Percentiles rank a stretch among this genome's conserved stretches.
phyloP scores from a whole-genome alignment of 2,113 vertebrate genomes.

The Daubentonia madagascariensis region DNA sequence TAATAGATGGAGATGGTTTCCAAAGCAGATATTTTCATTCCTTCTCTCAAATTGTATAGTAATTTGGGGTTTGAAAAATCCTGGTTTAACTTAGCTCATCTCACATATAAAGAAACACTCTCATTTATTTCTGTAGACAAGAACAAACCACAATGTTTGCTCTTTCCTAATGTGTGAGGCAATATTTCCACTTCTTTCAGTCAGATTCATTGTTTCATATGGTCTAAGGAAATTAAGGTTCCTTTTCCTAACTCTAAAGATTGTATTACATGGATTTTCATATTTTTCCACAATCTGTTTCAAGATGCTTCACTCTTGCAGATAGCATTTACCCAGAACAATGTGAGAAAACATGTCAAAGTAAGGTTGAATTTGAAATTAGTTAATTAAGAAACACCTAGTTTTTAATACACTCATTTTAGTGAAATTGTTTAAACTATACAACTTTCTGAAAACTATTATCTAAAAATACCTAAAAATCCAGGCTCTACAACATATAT shows the following conservation, averaged over 20 bases:
- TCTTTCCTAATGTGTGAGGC: neutral
- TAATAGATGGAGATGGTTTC: neutral
- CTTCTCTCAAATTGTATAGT: neutral
- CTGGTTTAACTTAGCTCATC: neutral
- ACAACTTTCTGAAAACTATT: constrained; percentile 32
- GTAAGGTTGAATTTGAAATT: constrained; percentile 22
- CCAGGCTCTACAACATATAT: constrained; percentile 76
- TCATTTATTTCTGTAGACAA: neutral
- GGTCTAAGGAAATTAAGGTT: neutral
- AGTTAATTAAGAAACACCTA: neutral
- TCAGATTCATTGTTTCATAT: neutral
- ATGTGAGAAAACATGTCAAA: neutral
- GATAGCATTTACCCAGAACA: neutral
- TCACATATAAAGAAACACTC: constrained; percentile 10
- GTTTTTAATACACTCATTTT: constrained; percentile 8
- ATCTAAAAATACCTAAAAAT: constrained; percentile 77
- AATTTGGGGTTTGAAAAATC: neutral
- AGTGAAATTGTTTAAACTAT: neutral
- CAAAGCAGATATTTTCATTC: neutral
- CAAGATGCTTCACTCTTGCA: neutral
- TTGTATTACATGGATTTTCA: neutral
- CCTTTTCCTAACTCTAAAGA: constrained; percentile 23
- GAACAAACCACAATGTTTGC: neutral
- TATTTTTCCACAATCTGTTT: constrained; percentile 32
- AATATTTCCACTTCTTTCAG: neutral